phyloP scores from a whole-genome alignment of 2,888 invertebrate species.

The Emmelina monodactyla region DNA sequence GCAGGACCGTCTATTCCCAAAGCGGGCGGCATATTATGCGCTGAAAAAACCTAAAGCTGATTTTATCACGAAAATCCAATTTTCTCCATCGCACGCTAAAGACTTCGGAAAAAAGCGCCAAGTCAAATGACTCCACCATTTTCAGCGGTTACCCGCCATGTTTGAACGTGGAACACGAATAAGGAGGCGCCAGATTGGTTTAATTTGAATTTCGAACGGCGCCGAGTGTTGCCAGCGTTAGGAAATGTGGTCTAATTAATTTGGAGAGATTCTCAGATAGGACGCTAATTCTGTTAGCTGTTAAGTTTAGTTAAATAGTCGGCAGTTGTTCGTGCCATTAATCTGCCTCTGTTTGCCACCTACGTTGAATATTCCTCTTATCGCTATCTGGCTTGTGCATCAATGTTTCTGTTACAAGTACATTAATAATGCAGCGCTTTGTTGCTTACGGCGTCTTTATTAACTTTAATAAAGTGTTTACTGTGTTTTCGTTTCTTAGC shows the following conservation, averaged over 20 bases:
- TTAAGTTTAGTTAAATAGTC: conserved; percentile 51
- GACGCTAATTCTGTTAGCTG: conserved; percentile 58
- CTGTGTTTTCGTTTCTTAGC: no score
- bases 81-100: conserved; percentile 65
- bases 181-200: conserved; percentile 66
- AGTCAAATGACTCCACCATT: conserved; percentile 63
- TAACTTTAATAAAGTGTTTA: no score
- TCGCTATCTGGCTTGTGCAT: not conserved
- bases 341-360: conserved; percentile 45
- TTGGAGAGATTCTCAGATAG: conserved; percentile 60
- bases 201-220: conserved; percentile 64
- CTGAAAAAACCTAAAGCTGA: conserved; percentile 53
- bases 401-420: no score
- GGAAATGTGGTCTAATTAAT: conserved; percentile 53
- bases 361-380: conserved; percentile 24
- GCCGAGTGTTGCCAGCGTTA: conserved; percentile 38
- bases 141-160: conserved; percentile 58
- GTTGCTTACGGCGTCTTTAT: no score
- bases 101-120: conserved; percentile 63
- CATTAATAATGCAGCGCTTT: no score
- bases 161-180: conserved; percentile 61
- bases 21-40: conserved; percentile 47
- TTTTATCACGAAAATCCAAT: conserved; percentile 67
- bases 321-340: conserved; percentile 45
- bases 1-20: conserved; percentile 39